Conservation (phyloP, 1,140 invertebrate species). For the Anastrepha ludens region DNA sequence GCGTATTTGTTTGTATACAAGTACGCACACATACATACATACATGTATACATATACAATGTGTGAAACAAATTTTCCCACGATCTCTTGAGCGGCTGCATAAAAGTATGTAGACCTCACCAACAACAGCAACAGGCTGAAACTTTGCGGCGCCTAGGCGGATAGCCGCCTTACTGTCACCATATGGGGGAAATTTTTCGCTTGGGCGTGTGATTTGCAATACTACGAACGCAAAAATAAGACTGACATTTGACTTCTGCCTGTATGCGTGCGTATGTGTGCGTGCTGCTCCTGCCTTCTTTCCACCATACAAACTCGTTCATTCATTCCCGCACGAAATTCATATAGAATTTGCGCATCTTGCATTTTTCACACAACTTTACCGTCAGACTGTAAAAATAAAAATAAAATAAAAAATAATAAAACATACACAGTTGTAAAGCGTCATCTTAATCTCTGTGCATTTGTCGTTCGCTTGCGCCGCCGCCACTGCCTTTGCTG, state of each 20-base stretch:
- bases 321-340: background rate
- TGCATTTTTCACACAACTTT: constrained; percentile 35
- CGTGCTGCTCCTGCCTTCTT: no score
- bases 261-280: background rate
- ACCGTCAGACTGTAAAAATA: background rate
- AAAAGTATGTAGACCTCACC: background rate
- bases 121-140: background rate
- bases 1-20: background rate
- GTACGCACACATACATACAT: background rate
- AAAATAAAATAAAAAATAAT: background rate
- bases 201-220: constrained; percentile 34
- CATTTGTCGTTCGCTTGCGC: background rate
- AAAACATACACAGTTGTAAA: background rate
- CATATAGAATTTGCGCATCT: constrained; percentile 28
- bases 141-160: background rate
- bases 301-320: no score
- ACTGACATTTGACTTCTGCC: constrained; percentile 27
- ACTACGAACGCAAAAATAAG: background rate
- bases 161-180: background rate
- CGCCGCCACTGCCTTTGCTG: background rate
- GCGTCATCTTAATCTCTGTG: background rate
- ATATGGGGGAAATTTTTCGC: constrained; percentile 18
- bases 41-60: background rate
- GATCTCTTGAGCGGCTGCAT: background rate
- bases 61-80: constrained; percentile 2